A percentile compares a stretch with the other conserved stretches of the same genome.
Evolutionary conservation across 2,888 invertebrate genomes (phyloP).

Genomic region (Philaethria dido): DNA sequence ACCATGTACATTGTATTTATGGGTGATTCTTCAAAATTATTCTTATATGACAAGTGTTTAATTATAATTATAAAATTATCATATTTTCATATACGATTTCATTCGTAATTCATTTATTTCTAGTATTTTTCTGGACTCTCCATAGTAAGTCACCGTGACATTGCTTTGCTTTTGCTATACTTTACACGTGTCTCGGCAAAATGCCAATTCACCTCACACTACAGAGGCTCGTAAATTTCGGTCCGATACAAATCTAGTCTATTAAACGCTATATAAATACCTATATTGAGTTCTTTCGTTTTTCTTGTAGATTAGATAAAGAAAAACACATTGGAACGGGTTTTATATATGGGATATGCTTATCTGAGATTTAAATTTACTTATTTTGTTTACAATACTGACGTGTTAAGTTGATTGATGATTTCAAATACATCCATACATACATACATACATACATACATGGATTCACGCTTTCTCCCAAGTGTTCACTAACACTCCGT

Average conservation of each 20-base stretch:
- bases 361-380: not conserved
- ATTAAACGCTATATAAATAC: not conserved
- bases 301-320: slow-evolving; percentile 1
- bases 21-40: no score
- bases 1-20: no score
- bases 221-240: slow-evolving; percentile 3
- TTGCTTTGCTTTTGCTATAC: slow-evolving; percentile 25
- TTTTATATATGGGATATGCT: not conserved
- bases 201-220: slow-evolving; percentile 51
- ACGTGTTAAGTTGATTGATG: no score
- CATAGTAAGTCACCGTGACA: slow-evolving; percentile 39
- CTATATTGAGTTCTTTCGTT: not conserved
- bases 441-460: no score
- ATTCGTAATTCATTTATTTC: not conserved
- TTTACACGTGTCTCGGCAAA: slow-evolving; percentile 48
- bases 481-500: no score
- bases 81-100: not conserved
- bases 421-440: no score
- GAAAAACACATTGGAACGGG: not conserved
- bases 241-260: slow-evolving; percentile 14
- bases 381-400: no score
- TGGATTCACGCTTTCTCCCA: no score
- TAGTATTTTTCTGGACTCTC: slow-evolving; percentile 28
- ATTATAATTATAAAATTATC: no score
- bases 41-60: no score